Evolutionary conservation across 2,797 vertebrate species (phyloP).

Genomic region (Paramormyrops hopkinsi): DNA sequence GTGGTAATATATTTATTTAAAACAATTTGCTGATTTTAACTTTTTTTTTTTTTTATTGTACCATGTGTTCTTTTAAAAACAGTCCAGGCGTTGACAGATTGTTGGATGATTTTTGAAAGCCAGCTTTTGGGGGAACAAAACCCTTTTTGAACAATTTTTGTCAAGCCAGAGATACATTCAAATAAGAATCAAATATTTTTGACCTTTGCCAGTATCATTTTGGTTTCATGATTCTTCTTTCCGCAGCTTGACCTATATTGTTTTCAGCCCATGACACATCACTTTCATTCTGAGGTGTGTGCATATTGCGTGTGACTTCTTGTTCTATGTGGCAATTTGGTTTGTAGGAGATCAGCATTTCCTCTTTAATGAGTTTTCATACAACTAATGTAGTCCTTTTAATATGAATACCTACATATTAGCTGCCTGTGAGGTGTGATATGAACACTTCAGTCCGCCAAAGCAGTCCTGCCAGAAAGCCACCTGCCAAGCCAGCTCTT

Average conservation of each 20-base stretch:
- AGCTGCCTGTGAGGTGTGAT: background rate
- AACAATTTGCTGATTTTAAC: background rate
- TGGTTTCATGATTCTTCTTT: background rate
- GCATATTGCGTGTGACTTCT: background rate
- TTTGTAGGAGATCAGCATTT: background rate
- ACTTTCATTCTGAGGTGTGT: background rate
- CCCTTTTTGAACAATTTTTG: conserved; percentile 3
- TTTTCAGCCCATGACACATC: conserved; percentile 13
- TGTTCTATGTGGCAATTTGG: background rate
- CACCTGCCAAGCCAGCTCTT: background rate
- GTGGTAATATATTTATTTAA: background rate
- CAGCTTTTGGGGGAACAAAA: background rate
- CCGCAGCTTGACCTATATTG: background rate
- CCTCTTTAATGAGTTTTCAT: background rate
- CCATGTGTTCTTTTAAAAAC: background rate
- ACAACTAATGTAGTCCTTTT: background rate
- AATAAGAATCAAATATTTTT: background rate
- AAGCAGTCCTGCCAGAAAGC: background rate
- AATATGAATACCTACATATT: background rate
- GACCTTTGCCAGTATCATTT: background rate
- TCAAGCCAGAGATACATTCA: background rate
- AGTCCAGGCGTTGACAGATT: background rate
- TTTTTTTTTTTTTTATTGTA: background rate
- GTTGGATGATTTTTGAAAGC: background rate
- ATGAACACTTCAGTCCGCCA: background rate